Evolutionary conservation across 2,797 vertebrate species (phyloP).

Genomic region (Takifugu rubripes): DNA sequence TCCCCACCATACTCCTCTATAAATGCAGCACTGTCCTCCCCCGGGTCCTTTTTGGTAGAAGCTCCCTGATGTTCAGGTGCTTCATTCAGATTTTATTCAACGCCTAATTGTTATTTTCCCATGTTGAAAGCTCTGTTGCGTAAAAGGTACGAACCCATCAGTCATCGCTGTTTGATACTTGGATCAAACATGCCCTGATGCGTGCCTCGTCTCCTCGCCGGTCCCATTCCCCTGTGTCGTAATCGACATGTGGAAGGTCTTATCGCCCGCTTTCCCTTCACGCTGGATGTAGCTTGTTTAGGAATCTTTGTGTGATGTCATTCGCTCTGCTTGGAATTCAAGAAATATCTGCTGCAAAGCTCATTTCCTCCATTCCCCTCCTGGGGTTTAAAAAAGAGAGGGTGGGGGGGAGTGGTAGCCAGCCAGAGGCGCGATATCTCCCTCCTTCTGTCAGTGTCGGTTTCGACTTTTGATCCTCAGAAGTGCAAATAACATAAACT

Average conservation of each 20-base stretch:
- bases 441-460: slow-evolving; percentile 20
- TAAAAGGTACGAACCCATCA: slow-evolving; percentile 14
- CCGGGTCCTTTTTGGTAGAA: not conserved
- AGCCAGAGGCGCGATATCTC: slow-evolving; percentile 18
- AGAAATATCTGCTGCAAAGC: slow-evolving; percentile 38
- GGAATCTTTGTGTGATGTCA: slow-evolving; percentile 75
- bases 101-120: slow-evolving; percentile 12
- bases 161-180: slow-evolving; percentile 4
- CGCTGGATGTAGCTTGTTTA: slow-evolving; percentile 75
- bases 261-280: slow-evolving; percentile 24
- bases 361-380: slow-evolving; percentile 34
- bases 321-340: slow-evolving; percentile 64
- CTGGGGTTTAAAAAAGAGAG: not conserved
- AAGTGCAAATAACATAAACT: slow-evolving; percentile 28
- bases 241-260: slow-evolving; percentile 39
- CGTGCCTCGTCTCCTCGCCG: slow-evolving; percentile 28
- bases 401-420: slow-evolving; percentile 19
- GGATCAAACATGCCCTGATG: slow-evolving; percentile 36
- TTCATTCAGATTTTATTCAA: slow-evolving; percentile 3
- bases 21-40: slow-evolving; percentile 16
- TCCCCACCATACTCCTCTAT: not conserved
- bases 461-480: slow-evolving; percentile 19
- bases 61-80: slow-evolving; percentile 2
- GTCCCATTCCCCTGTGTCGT: slow-evolving; percentile 27
- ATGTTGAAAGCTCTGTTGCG: slow-evolving; percentile 15